Conservation (phyloP, 2,797 vertebrate species). For the Aldrovandia affinis region DNA sequence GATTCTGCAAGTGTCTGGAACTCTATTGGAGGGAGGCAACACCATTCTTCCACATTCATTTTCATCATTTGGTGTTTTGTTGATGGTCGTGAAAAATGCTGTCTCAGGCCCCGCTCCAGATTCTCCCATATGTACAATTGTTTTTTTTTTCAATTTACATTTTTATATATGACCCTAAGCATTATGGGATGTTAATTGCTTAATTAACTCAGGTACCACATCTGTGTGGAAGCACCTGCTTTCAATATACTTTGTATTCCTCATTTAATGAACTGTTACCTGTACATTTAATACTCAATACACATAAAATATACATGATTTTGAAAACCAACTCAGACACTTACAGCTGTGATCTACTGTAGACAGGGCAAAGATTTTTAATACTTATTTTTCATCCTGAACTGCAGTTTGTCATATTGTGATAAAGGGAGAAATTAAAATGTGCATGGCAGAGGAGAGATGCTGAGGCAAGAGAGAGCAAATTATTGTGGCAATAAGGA, state of each 20-base stretch:
- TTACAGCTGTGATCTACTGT: conserved; percentile 53
- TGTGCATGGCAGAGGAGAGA: conserved; percentile 38
- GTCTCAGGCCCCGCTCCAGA: too few species aligned
- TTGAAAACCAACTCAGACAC: conserved; percentile 43
- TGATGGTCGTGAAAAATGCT: too few species aligned
- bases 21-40: too few species aligned
- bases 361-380: conserved; percentile 48
- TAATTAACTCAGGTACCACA: too few species aligned
- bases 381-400: conserved; percentile 35
- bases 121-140: background rate
- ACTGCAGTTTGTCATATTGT: conserved; percentile 47
- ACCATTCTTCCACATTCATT: too few species aligned
- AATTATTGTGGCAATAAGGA: conserved; percentile 2
- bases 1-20: too few species aligned
- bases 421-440: conserved; percentile 41
- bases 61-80: too few species aligned
- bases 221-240: too few species aligned
- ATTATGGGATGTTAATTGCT: too few species aligned
- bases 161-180: too few species aligned
- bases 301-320: conserved; percentile 29
- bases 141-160: background rate
- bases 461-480: conserved; percentile 35
- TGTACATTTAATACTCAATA: background rate
- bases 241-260: too few species aligned
- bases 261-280: background rate